A percentile compares a stretch with the other conserved stretches of the same genome.
These are phyloP conservation scores for Octomys mimax DNA, from an alignment of 2,797 vertebrate species.

Conservation along the genomic window DNA sequence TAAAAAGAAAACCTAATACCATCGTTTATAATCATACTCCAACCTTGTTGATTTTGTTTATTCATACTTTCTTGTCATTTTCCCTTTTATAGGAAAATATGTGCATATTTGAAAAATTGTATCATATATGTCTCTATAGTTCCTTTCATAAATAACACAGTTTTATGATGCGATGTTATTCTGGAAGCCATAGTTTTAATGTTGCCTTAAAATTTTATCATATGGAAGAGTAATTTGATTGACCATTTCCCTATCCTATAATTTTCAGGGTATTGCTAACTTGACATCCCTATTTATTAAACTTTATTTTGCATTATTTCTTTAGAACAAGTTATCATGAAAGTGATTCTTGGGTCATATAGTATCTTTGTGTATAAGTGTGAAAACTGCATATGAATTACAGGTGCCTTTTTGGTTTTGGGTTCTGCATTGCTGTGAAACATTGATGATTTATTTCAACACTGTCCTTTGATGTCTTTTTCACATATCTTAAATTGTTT, in stretches of 20 bases:
- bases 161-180: background rate
- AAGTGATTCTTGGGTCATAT: background rate
- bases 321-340: slow-evolving; percentile 8
- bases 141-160: slow-evolving; percentile 18
- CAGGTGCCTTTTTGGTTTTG: background rate
- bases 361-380: background rate
- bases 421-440: background rate
- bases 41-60: slow-evolving; percentile 7
- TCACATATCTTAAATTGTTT: background rate
- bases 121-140: background rate
- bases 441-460: background rate
- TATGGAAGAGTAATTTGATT: slow-evolving; percentile 15
- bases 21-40: background rate
- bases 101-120: slow-evolving; percentile 10
- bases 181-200: slow-evolving; percentile 41
- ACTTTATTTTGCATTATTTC: slow-evolving; percentile 32
- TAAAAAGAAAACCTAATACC: slow-evolving; percentile 14
- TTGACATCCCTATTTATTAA: background rate
- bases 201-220: slow-evolving; percentile 50
- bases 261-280: background rate
- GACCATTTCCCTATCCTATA: background rate
- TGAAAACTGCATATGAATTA: slow-evolving; percentile 18
- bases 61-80: slow-evolving; percentile 51
- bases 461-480: background rate
- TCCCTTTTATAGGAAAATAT: background rate